phyloP scores from a whole-genome alignment of 2,888 invertebrate species.

The Cinara cedri region DNA sequence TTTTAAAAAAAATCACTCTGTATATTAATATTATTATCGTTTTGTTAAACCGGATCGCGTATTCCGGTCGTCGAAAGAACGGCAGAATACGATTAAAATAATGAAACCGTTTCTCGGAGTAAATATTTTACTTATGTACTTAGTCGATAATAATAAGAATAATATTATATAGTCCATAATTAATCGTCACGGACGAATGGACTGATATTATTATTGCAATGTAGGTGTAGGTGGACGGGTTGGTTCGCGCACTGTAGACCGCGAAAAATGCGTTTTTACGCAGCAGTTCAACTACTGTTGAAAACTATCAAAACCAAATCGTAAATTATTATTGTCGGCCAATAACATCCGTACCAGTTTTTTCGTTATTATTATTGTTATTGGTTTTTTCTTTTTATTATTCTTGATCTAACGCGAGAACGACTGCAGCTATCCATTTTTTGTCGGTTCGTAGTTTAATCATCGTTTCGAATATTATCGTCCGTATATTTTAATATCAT shows the following conservation, averaged over 20 bases:
- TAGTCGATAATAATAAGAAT: too few species aligned
- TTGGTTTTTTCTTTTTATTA: neutral
- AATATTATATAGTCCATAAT: slow-evolving; percentile 2
- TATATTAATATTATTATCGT: neutral
- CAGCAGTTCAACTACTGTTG: too few species aligned
- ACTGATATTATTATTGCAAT: slow-evolving; percentile 4
- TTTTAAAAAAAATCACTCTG: too few species aligned
- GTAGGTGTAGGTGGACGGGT: too few species aligned
- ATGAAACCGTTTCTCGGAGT: neutral
- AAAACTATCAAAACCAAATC: neutral
- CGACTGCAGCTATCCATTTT: neutral
- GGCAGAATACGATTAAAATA: neutral
- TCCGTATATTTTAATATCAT: too few species aligned
- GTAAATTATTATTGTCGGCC: slow-evolving; percentile 8
- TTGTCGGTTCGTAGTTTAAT: too few species aligned
- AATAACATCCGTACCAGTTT: neutral
- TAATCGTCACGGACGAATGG: neutral
- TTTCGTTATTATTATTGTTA: neutral
- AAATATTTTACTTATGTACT: too few species aligned
- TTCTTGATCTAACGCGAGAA: neutral
- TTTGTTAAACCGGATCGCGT: slow-evolving; percentile 8
- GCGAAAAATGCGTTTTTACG: slow-evolving; percentile 2
- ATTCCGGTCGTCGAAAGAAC: slow-evolving; percentile 7
- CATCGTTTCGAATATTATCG: too few species aligned
- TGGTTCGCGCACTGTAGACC: neutral